phyloP scores from a whole-genome alignment of 2,113 vertebrate genomes.

The Axis porcinus region DNA sequence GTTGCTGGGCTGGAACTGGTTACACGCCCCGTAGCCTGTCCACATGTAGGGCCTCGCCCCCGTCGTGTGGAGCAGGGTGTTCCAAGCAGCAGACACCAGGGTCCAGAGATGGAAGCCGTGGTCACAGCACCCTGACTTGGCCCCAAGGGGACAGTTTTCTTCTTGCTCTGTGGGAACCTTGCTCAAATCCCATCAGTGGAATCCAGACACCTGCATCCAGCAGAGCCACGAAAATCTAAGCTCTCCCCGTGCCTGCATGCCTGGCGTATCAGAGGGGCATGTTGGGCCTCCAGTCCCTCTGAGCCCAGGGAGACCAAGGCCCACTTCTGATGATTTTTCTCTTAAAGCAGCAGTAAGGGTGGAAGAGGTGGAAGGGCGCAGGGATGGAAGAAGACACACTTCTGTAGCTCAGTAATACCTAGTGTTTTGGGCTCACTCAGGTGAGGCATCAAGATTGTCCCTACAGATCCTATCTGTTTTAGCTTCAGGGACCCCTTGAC shows the following conservation, averaged over 20 bases:
- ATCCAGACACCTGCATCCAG: not conserved
- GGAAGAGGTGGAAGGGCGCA: not conserved
- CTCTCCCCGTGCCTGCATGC: not conserved
- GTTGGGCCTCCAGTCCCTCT: not conserved
- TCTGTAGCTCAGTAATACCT: not conserved
- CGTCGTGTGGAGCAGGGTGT: not conserved
- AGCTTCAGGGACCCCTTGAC: not conserved
- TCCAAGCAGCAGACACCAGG: not conserved
- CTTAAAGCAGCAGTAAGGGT: not conserved
- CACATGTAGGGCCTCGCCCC: rapidly evolving
- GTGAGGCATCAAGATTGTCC: rapidly evolving
- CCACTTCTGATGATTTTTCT: not conserved
- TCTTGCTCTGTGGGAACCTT: not conserved
- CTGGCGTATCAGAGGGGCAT: not conserved
- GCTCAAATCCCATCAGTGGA: not conserved
- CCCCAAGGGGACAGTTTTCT: not conserved
- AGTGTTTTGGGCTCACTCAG: not conserved
- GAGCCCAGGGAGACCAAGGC: not conserved
- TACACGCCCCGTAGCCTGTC: too few species aligned
- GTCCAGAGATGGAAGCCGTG: not conserved
- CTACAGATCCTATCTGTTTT: not conserved
- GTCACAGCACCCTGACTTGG: not conserved
- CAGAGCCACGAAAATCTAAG: not conserved
- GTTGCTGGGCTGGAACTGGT: not conserved
- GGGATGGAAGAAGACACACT: not conserved